A percentile compares a stretch with the other conserved stretches of the same genome.
Conservation (phyloP, 2,797 vertebrate genomes). For the Phataginus tetradactyla region DNA sequence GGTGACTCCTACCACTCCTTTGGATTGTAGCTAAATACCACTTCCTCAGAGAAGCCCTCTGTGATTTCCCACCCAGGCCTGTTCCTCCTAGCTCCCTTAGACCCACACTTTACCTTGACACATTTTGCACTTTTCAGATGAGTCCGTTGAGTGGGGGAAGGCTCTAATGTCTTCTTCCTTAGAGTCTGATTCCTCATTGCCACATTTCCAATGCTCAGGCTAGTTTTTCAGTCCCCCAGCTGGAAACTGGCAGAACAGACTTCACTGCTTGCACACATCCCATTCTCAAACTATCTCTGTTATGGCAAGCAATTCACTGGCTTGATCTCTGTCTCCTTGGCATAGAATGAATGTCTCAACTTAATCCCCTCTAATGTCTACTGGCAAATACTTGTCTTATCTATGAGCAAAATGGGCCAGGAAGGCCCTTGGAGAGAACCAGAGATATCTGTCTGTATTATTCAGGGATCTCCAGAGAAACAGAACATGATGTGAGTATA, state of each 20-base stretch:
- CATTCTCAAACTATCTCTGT: not conserved
- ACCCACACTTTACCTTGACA: not conserved
- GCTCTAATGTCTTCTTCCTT: not conserved
- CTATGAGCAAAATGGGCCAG: not conserved
- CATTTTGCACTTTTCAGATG: not conserved
- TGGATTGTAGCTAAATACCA: not conserved
- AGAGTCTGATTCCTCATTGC: not conserved
- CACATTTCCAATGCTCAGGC: not conserved
- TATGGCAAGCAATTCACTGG: not conserved
- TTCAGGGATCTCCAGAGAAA: not conserved
- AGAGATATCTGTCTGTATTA: not conserved
- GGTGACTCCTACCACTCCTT: not conserved
- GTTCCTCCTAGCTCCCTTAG: not conserved
- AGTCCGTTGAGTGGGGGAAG: not conserved
- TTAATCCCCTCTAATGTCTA: not conserved
- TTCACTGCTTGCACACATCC: not conserved
- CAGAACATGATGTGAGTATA: not conserved
- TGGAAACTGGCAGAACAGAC: not conserved
- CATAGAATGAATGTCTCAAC: not conserved
- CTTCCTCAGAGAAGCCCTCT: not conserved
- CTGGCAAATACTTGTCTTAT: not conserved
- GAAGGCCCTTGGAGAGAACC: not conserved
- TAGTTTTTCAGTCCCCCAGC: not conserved
- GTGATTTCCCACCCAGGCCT: not conserved
- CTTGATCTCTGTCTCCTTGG: not conserved